Percentiles rank a stretch among this genome's conserved stretches.
Evolutionary conservation across 2,113 vertebrate species (phyloP).

Genomic region (Eidolon helvum): DNA sequence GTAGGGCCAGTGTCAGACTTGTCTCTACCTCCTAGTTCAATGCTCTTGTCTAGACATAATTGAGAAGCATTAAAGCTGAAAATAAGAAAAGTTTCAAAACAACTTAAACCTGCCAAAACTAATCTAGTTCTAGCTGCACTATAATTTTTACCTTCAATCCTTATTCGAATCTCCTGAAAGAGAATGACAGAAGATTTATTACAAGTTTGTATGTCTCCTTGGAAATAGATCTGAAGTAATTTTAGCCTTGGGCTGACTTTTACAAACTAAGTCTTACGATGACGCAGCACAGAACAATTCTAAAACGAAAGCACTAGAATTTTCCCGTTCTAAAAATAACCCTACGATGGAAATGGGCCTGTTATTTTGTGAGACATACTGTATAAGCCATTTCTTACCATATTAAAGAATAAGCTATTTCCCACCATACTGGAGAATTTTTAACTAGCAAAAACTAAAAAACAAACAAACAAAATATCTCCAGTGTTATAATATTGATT

Average conservation of each 20-base stretch:
- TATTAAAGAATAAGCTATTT: neutral
- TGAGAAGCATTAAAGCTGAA: constrained; percentile 22
- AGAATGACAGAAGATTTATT: constrained; percentile 47
- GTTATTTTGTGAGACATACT: neutral
- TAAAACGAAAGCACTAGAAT: neutral
- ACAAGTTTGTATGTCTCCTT: constrained; percentile 22
- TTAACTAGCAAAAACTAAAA: neutral
- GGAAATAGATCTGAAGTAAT: constrained; percentile 38
- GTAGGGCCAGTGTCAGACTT: too few relatives aligned
- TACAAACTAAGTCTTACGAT: neutral
- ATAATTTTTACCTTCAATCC: neutral
- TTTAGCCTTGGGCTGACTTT: constrained; percentile 28
- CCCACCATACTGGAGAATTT: neutral
- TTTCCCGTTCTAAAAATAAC: neutral
- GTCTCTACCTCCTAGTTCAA: neutral
- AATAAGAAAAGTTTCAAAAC: constrained; percentile 25
- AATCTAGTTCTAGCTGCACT: neutral
- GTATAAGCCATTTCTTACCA: neutral
- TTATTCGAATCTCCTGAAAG: neutral
- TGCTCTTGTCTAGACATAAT: neutral
- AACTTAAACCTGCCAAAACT: neutral
- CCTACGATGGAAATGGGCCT: neutral
- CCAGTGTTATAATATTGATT: neutral
- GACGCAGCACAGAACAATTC: neutral
- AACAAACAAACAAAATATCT: neutral